These are phyloP conservation scores for Eupeodes corollae DNA, from an alignment of 1,140 invertebrate species.

Conservation along the genomic window DNA sequence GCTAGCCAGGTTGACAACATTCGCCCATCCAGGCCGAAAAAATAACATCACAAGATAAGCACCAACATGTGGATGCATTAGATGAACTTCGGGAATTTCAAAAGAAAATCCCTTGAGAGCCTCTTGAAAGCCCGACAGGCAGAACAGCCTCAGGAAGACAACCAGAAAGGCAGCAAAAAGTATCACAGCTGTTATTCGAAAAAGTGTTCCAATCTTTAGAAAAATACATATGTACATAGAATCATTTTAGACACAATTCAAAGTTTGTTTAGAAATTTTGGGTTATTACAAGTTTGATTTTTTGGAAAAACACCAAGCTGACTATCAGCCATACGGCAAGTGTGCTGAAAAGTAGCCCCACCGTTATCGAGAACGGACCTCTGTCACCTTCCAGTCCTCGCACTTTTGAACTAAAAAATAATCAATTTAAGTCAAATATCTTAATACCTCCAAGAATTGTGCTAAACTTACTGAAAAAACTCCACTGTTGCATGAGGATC, in stretches of 20 bases:
- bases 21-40: constrained; percentile 30
- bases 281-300: too few relatives aligned
- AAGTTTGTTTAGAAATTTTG: too few relatives aligned
- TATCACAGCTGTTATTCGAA: constrained; percentile 9
- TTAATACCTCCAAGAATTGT: not conserved
- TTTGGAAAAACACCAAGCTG: too few relatives aligned
- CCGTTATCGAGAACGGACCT: constrained; percentile 14
- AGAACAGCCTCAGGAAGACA: too few relatives aligned
- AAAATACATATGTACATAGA: too few relatives aligned
- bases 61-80: too few relatives aligned
- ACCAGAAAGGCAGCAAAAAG: too few relatives aligned
- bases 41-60: constrained; percentile 10
- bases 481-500: constrained; percentile 27
- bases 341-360: constrained; percentile 19
- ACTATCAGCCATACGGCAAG: constrained; percentile 19
- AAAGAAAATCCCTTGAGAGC: too few relatives aligned
- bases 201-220: constrained; percentile 24
- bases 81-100: too few relatives aligned
- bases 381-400: constrained; percentile 11
- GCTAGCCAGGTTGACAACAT: constrained; percentile 25
- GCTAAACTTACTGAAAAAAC: constrained; percentile 21
- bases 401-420: constrained; percentile 13
- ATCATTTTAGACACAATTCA: too few relatives aligned
- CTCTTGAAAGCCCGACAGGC: too few relatives aligned
- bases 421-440: too few relatives aligned